Base-by-base conservation (phyloP, 2,888 invertebrate species). In the Heliconius ismenius region DNA sequence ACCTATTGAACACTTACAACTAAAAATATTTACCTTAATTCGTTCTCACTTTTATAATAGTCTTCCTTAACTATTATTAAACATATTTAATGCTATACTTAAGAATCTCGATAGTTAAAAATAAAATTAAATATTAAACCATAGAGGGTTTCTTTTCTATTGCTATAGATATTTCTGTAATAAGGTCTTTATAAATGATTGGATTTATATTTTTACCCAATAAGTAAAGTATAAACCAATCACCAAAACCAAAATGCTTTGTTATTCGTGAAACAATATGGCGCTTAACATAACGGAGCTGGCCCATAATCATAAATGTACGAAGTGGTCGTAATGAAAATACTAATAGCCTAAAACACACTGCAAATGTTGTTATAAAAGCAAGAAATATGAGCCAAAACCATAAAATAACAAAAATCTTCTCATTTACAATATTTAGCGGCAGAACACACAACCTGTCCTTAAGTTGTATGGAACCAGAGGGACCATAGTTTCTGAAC, bases 381-480 rank as follows among this genome's bases (percentile, higher is more conserved):
- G 96, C 92, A 73, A 98, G 92, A 67, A 96, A 87, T 39, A 96
- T 91, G 18, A 97, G 94, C 96, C 97, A 97, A 86, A 96, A 95
- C 96, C 97, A 97, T 1, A 97, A 88, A 72, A 97, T 95, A 2
- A 96, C 93, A 84, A 96, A 97, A 81, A 97, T 95, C 86, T 97
- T 97, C 85, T 97, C 97, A 85, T 97, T 97, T 67, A 97, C 95
- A 81, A 97, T 96, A 84, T 97, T 97, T 13, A 97, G 84, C 0
- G 97, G 96, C 18, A 97, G 90, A n/a, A 97, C 94, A 82, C 97
- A 97, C 0, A 97, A 91, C 0, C 95, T 95, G 83, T 97, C 96
- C 79, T 92, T 91, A 0, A 88, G 84, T 82, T 96, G 95, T 2
- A 95, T 81, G 4, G 92, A 88, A 9, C 96, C 96, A 0, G 95